phyloP scores from a whole-genome alignment of 2,113 vertebrate genomes.

The Rynchops niger region DNA sequence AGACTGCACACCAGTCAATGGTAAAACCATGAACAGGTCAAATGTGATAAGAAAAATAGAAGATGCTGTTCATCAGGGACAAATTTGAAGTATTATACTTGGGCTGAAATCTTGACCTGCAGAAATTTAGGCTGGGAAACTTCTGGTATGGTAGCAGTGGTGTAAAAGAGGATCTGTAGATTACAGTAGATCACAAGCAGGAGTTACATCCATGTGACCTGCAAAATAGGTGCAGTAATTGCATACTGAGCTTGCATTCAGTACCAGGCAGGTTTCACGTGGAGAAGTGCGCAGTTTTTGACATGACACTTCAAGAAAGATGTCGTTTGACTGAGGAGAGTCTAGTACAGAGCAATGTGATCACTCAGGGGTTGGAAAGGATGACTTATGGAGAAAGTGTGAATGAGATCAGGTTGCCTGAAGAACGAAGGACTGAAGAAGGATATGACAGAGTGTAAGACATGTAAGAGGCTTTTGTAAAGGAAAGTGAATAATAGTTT shows the following conservation, averaged over 20 bases:
- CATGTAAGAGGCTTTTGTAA: neutral
- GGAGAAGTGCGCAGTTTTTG: neutral
- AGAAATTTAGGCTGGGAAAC: neutral
- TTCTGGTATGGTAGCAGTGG: neutral
- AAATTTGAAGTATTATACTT: neutral
- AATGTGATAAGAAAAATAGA: neutral
- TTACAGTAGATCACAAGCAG: neutral
- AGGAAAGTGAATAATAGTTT: neutral
- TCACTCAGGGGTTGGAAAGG: neutral
- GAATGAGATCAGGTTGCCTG: neutral
- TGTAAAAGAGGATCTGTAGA: neutral
- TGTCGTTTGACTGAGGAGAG: neutral
- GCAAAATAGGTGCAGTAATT: neutral
- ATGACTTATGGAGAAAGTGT: neutral
- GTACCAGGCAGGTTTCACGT: neutral
- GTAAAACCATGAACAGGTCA: neutral
- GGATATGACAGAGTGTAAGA: neutral
- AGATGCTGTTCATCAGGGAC: neutral
- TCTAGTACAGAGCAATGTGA: neutral
- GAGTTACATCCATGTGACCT: neutral
- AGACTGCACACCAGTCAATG: neutral
- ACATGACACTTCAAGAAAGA: neutral
- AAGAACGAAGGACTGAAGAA: neutral
- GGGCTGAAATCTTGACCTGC: neutral
- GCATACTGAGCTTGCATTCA: neutral